A percentile compares a stretch with the other conserved stretches of the same genome.
Conservation (phyloP, 2,888 invertebrate species). For the Timandra comae region DNA sequence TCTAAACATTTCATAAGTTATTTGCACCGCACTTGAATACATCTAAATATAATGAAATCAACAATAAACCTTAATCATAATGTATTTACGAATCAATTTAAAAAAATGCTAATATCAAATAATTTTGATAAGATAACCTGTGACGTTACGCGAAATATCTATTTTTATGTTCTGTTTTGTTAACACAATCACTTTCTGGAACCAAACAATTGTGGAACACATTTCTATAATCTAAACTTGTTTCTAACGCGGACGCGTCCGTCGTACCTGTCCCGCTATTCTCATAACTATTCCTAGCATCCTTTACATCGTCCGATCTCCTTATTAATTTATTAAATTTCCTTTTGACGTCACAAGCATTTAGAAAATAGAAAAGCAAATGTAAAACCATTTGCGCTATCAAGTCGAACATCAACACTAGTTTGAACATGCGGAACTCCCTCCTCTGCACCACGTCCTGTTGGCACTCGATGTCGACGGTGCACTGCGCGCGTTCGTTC, state of each 20-base stretch:
- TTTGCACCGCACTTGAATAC: conserved; percentile 40
- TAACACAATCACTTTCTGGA: conserved; percentile 21
- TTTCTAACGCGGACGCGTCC: conserved; percentile 33
- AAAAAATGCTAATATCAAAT: conserved; percentile 15
- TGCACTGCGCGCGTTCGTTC: conserved; percentile 14
- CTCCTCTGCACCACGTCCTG: conserved; percentile 7
- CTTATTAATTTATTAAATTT: conserved; percentile 20
- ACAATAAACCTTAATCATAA: conserved; percentile 33
- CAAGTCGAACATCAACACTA: conserved; percentile 38
- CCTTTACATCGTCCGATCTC: conserved; percentile 15
- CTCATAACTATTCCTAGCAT: conserved; percentile 24
- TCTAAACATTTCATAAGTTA: conserved; percentile 39
- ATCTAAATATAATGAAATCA: conserved; percentile 36
- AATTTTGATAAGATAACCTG: conserved; percentile 17
- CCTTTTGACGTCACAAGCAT: conserved; percentile 34
- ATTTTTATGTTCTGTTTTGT: conserved; percentile 20
- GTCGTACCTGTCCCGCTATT: conserved; percentile 29
- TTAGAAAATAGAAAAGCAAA: conserved; percentile 49
- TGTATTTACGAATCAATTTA: too few species aligned
- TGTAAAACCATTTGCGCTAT: conserved; percentile 64
- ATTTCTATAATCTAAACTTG: conserved; percentile 50
- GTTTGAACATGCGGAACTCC: conserved; percentile 30
- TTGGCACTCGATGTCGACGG: conserved; percentile 6
- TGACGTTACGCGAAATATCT: conserved; percentile 28
- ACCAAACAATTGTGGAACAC: conserved; percentile 50